These are phyloP conservation scores for Himalopsyche japonica DNA, from an alignment of 2,888 invertebrate genomes.

Conservation along the genomic window DNA sequence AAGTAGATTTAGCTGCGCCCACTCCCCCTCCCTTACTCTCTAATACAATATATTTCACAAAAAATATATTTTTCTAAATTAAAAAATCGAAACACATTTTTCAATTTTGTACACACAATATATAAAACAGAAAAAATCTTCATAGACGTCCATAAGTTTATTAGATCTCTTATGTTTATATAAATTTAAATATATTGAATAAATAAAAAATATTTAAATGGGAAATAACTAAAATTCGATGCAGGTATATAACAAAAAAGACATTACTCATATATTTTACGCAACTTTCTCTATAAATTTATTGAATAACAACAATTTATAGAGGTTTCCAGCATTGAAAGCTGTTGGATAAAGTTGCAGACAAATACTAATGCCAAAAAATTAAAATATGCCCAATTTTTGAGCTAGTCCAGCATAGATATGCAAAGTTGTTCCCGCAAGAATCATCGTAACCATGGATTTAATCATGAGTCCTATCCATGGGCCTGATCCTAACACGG, in stretches of 20 bases:
- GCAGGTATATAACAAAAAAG: background rate
- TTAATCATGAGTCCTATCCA: conserved; percentile 73
- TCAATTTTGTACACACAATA: no score
- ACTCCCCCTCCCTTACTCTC: no score
- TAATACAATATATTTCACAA: no score
- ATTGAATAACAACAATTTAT: no score
- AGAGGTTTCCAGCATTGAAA: background rate
- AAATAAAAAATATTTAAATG: background rate
- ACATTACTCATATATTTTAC: no score
- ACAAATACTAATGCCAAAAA: background rate
- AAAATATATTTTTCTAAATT: no score
- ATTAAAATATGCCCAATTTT: conserved; percentile 62
- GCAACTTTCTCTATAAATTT: background rate
- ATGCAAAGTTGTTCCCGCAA: conserved; percentile 70
- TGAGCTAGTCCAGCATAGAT: conserved; percentile 77
- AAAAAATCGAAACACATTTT: no score
- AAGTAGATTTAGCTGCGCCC: no score
- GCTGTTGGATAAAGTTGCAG: background rate
- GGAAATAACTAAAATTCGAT: background rate
- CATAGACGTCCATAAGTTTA: background rate
- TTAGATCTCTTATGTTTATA: background rate
- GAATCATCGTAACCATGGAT: conserved; percentile 65
- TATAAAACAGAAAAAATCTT: no score
- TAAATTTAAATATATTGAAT: background rate
- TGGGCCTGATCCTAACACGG: conserved; percentile 62